A percentile compares a stretch with the other conserved stretches of the same genome.
These are phyloP conservation scores for Junonia oenone DNA, from an alignment of 2,888 invertebrate species.

Conservation along the genomic window DNA sequence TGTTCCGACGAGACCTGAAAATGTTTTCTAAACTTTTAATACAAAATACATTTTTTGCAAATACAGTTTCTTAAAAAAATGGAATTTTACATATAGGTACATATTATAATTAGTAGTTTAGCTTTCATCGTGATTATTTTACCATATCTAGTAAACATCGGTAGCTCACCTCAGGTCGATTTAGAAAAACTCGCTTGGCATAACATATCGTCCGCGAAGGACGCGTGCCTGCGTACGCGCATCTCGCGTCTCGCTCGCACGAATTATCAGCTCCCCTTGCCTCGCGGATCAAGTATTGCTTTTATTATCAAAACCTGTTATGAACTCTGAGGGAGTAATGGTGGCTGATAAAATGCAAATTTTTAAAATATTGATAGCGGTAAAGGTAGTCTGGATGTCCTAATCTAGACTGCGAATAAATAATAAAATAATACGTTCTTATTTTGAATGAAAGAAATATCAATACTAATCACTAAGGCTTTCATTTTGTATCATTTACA, in stretches of 20 bases:
- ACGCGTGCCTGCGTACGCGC: conserved; percentile 69
- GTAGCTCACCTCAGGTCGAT: conserved; percentile 47
- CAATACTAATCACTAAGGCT: too few relatives aligned
- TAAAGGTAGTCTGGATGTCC: not conserved
- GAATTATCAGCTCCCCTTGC: conserved; percentile 26
- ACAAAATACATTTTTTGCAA: too few relatives aligned
- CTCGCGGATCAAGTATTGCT: conserved; percentile 42
- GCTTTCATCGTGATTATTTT: not conserved
- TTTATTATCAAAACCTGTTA: conserved; percentile 58
- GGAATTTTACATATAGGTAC: too few relatives aligned
- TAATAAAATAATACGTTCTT: not conserved
- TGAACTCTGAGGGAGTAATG: conserved; percentile 43
- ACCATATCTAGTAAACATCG: conserved; percentile 18
- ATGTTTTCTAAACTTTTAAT: too few relatives aligned
- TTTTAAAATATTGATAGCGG: conserved; percentile 24
- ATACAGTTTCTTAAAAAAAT: too few relatives aligned
- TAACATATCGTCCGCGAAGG: conserved; percentile 62
- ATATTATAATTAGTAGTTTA: not conserved
- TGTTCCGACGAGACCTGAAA: too few relatives aligned
- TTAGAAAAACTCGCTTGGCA: conserved; percentile 49
- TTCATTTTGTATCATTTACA: too few relatives aligned
- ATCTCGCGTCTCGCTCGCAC: conserved; percentile 39
- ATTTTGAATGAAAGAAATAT: too few relatives aligned
- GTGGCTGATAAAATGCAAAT: conserved; percentile 51
- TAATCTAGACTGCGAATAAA: not conserved